Base-by-base conservation (phyloP, 2,888 invertebrate species). In the Globia sparganii region DNA sequence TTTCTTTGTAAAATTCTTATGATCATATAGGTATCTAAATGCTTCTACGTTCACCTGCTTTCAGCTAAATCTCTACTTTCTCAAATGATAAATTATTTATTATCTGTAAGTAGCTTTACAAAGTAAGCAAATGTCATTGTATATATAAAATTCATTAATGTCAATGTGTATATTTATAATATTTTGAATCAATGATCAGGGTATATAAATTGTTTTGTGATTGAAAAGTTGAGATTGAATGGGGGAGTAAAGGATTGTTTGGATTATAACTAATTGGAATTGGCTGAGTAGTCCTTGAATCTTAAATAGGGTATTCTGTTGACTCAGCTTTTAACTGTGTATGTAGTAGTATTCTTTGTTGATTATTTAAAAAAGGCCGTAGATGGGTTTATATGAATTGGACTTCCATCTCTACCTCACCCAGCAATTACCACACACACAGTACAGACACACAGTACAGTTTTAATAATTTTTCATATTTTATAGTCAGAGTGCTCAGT, bases 1-100 rank as follows among this genome's bases (percentile, higher is more conserved):
- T 93, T 94, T 91, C 90, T 91, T 89, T 86, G 91, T 90, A 91
- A 92, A 88, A 91, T 91, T 91, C 81, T 85, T 90, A 88, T 89
- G 91, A 93, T 92, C 90, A 91, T 86, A 94, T 86, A 94, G 94
- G 94, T 93, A 94, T 85, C 90, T 91, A 92, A 94, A 94, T 92
- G 89, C 91, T 90, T 89, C 76, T 72, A 85, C 86, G 88, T 86
- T 81, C 61, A 87, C 87, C 90, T 90, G 89, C 87, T 90, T 90
- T 85, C 84, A 91, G 89, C 90, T 90, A 89, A 92, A 91, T 93
- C 91, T 91, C 91, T n/a, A n/a, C n/a, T n/a, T n/a, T n/a, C n/a
- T n/a, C n/a, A n/a, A n/a, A n/a, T n/a, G n/a, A n/a, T n/a, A n/a
- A n/a, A n/a, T n/a, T n/a, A n/a, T n/a, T n/a, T n/a, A n/a, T n/a